These are phyloP conservation scores for Corbicula japonica DNA, from an alignment of 2,888 invertebrate species.

Conservation along the genomic window DNA sequence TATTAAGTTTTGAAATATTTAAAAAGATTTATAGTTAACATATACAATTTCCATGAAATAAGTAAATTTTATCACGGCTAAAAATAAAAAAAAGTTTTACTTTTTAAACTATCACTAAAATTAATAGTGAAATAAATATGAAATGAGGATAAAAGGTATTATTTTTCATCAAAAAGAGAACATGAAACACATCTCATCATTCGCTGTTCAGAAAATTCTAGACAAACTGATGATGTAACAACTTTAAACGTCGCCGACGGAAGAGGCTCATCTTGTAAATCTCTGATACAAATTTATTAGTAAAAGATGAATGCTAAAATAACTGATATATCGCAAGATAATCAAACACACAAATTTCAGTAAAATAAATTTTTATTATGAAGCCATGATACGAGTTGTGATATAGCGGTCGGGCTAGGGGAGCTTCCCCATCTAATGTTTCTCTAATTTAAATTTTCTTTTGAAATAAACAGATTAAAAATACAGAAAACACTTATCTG, in stretches of 20 bases:
- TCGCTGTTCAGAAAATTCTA: no score
- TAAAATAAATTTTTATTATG: slow-evolving; percentile 35
- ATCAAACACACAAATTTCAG: slow-evolving; percentile 33
- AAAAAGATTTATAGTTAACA: no score
- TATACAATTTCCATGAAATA: no score
- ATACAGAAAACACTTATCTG: slow-evolving; percentile 47
- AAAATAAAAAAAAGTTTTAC: no score
- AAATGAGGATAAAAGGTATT: no score
- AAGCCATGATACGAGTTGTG: slow-evolving; percentile 19
- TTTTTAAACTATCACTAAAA: no score
- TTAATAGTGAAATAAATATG: no score
- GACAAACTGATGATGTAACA: slow-evolving; percentile 38
- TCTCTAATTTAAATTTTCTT: slow-evolving; percentile 57
- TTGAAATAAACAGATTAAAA: slow-evolving; percentile 65
- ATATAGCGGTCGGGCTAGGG: no score
- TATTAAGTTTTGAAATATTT: no score
- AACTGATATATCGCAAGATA: slow-evolving; percentile 29
- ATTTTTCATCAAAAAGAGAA: no score
- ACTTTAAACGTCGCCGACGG: slow-evolving; percentile 3
- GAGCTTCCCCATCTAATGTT: slow-evolving; percentile 25
- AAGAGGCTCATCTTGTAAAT: slow-evolving; percentile 8
- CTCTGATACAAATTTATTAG: slow-evolving; percentile 23
- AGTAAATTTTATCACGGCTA: no score
- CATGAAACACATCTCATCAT: no score
- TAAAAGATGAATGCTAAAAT: slow-evolving; percentile 23